Percentiles rank a stretch among this genome's conserved stretches.
phyloP scores from a whole-genome alignment of 2,888 invertebrate species.

The Odontothrips loti region DNA sequence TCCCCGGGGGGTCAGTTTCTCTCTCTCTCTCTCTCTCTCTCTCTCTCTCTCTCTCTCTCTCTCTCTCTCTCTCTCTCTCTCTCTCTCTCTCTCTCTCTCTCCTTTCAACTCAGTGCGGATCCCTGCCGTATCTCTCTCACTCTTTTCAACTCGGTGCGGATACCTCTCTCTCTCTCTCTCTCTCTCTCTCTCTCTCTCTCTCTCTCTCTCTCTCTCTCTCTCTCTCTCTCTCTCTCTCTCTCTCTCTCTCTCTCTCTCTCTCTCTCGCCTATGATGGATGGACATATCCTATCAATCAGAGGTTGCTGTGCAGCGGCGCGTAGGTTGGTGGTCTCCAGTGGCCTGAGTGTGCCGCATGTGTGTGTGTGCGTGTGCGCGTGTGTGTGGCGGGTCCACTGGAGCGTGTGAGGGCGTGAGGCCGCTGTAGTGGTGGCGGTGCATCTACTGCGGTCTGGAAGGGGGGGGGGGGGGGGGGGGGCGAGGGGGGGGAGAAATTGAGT shows the following conservation, averaged over 20 bases:
- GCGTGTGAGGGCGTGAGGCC: too few relatives aligned
- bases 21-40: constrained; percentile 1
- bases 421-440: too few relatives aligned
- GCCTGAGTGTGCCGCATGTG: neutral
- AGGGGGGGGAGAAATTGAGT: too few relatives aligned
- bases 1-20: neutral
- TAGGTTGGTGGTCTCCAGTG: neutral
- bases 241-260: too few relatives aligned
- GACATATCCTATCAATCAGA: neutral
- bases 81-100: neutral
- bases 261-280: neutral
- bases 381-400: too few relatives aligned
- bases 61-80: neutral
- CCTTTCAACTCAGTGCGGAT: too few relatives aligned
- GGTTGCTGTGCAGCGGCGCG: neutral
- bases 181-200: neutral
- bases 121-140: too few relatives aligned
- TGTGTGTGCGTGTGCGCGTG: neutral
- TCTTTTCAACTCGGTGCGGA: neutral
- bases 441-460: too few relatives aligned
- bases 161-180: neutral
- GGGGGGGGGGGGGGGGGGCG: too few relatives aligned
- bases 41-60: neutral
- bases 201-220: too few relatives aligned
- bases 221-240: too few relatives aligned